phyloP scores from a whole-genome alignment of 2,888 invertebrate genomes.

The Ochropleura leucogaster region DNA sequence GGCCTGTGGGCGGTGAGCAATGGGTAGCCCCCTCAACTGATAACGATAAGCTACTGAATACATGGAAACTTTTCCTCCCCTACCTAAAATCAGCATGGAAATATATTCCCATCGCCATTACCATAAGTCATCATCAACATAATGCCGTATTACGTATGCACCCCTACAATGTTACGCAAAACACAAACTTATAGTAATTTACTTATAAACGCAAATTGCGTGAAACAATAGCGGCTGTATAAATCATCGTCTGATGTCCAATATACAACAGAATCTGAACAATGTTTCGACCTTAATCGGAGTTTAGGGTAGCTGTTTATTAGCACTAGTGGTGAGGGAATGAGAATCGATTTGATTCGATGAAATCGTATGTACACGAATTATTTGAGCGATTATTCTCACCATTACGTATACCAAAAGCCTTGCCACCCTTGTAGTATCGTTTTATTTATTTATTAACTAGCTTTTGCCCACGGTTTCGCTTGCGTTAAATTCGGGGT shows the following conservation, averaged over 20 bases:
- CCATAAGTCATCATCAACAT: conserved; percentile 53
- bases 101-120: conserved; percentile 52
- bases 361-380: background rate
- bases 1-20: too few relatives aligned
- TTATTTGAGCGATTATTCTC: background rate
- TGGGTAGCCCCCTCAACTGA: too few relatives aligned
- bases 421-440: too few relatives aligned
- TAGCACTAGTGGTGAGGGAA: conserved; percentile 30
- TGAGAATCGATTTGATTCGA: conserved; percentile 14
- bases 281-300: conserved; percentile 55
- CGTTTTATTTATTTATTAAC: too few relatives aligned
- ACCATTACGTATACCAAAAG: too few relatives aligned
- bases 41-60: background rate
- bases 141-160: conserved; percentile 56
- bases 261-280: conserved; percentile 56
- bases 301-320: conserved; percentile 52
- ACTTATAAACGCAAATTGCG: conserved; percentile 56
- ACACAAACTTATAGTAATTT: conserved; percentile 53
- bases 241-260: conserved; percentile 58
- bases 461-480: too few relatives aligned
- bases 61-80: background rate
- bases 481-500: too few relatives aligned
- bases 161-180: conserved; percentile 45
- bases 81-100: conserved; percentile 34
- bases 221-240: conserved; percentile 56